Evolutionary conservation across 2,113 vertebrate genomes (phyloP), one percentile per base, ranked within the genome.

Genomic region (Tragelaphus buxtoni): DNA sequence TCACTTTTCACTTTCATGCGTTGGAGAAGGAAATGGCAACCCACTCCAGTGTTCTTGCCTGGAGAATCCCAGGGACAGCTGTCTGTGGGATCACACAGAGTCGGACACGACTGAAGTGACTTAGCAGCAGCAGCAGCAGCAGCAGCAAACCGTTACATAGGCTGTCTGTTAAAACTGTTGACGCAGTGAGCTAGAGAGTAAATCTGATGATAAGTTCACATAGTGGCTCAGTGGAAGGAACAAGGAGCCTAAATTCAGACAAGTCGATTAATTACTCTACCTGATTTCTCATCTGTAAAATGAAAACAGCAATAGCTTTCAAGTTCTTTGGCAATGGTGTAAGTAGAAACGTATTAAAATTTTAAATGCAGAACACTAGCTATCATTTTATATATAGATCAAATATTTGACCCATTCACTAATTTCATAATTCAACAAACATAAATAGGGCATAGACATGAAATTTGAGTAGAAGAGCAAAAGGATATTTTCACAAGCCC

Each of bases 361-460:
- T 88, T 87, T 76, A 85, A 92, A 81, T 55, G 28, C 17, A 45
- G 3, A 76, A 87, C 18, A 65, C 45, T 55, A 51, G 30, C 20
- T 74, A 61, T 90, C 22, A 72, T 47, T 97, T 95, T 72, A 77
- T 63, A 47, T 49, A 60, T 17, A 91, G n/a, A 60, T 58, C 49
- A 94, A 90, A 82, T 93, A 89, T 95, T 95, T 97, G 35, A 83
- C 6, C 22, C 87, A 51, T 51, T 97, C 49, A 90, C 77, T 96
- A 74, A 51, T 87, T 97, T 96, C 55, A 84, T 79, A 95, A 65
- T 89, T 97, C 63, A 93, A 90, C 83, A 95, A 97, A 88, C 42
- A 91, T 94, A 95, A 97, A 93, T 76, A 93, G 26, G 10, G 7
- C 63, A 61, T 56, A 92, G 35, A 92, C 4, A 95, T 24, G 26